phyloP scores from a whole-genome alignment of 2,113 vertebrate species.

The Podarcis raffonei region DNA sequence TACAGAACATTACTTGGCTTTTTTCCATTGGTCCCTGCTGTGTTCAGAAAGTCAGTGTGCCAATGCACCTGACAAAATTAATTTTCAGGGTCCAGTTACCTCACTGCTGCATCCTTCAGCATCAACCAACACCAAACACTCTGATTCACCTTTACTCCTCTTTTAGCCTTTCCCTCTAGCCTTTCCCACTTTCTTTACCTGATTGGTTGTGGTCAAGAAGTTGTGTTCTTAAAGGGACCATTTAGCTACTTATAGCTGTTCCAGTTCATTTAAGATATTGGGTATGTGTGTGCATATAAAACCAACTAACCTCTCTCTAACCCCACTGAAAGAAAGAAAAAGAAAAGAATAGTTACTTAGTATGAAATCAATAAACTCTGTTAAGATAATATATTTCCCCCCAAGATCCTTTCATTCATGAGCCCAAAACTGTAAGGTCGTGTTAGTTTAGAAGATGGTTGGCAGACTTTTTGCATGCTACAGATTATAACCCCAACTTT shows the following conservation, averaged over 20 bases:
- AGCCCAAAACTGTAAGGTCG: neutral
- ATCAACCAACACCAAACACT: constrained; percentile 42
- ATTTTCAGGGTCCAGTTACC: constrained; percentile 72
- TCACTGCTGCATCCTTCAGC: constrained; percentile 47
- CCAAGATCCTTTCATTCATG: neutral
- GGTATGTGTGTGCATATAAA: neutral
- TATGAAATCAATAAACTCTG: constrained; percentile 17
- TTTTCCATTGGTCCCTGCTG: constrained; percentile 56
- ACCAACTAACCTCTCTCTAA: neutral
- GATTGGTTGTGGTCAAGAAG: neutral
- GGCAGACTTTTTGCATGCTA: neutral
- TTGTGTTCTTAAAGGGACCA: constrained; percentile 4
- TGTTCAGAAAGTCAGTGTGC: constrained; percentile 71
- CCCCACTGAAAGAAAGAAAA: neutral
- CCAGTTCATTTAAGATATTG: neutral
- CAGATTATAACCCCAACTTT: neutral
- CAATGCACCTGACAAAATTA: constrained; percentile 77
- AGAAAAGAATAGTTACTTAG: neutral
- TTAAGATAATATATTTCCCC: neutral
- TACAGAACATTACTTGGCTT: constrained; percentile 68
- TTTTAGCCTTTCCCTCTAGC: constrained; percentile 31
- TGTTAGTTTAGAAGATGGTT: neutral
- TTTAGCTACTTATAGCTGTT: constrained; percentile 10
- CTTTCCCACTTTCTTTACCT: neutral
- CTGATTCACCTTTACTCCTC: constrained; percentile 21